phyloP scores from a whole-genome alignment of 2,113 vertebrate genomes.

The Pitta sordida region DNA sequence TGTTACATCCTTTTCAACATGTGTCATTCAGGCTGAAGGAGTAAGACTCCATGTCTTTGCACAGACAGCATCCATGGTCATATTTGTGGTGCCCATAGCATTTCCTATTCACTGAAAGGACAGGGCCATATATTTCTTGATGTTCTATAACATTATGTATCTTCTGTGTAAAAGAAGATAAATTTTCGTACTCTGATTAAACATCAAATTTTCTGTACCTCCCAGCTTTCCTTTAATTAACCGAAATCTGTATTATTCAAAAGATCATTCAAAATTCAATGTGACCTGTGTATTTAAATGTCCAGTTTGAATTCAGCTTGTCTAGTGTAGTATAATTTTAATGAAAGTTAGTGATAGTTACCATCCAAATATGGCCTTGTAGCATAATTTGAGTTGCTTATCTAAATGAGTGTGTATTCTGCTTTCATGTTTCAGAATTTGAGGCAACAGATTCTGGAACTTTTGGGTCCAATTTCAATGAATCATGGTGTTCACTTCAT shows the following conservation, averaged over 20 bases:
- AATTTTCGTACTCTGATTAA: not conserved
- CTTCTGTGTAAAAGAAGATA: not conserved
- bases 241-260: not conserved
- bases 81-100: not conserved
- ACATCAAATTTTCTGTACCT: not conserved
- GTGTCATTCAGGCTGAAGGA: not conserved
- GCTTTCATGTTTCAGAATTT: conserved; percentile 80
- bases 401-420: not conserved
- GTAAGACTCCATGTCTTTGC: not conserved
- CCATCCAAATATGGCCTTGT: not conserved
- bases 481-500: conserved; percentile 98
- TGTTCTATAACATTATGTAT: not conserved
- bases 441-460: conserved; percentile 94
- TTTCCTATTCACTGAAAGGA: not conserved
- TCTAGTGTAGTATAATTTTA: not conserved
- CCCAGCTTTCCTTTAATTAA: not conserved
- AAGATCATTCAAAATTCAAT: not conserved
- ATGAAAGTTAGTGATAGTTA: not conserved
- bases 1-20: not conserved
- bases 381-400: not conserved
- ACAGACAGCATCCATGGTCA: not conserved
- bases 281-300: not conserved
- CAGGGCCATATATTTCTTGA: not conserved
- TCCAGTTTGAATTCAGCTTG: not conserved
- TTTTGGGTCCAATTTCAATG: conserved; percentile 97